Evolutionary conservation across 2,797 vertebrate genomes (phyloP).

Genomic region (Podarcis lilfordi): DNA sequence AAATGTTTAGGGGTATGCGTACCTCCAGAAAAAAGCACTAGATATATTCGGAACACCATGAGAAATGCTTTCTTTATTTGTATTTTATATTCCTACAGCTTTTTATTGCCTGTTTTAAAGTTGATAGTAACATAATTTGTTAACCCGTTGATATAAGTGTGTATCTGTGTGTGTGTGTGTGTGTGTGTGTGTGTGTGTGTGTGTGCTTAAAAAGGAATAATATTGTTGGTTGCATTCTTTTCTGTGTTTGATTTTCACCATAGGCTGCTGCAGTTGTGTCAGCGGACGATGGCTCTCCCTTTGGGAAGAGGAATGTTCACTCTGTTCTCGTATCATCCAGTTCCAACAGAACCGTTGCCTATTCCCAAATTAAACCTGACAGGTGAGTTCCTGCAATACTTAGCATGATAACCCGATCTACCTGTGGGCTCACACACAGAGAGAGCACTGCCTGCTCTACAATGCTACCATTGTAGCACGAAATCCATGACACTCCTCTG

Average conservation of each 20-base stretch:
- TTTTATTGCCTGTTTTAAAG: not conserved
- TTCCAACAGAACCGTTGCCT: slow-evolving; percentile 93
- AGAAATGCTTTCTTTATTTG: not conserved
- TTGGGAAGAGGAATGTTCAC: slow-evolving; percentile 97
- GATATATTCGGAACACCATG: no score
- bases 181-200: not conserved
- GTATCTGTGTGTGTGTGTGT: no score
- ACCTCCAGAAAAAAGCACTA: no score
- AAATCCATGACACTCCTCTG: no score
- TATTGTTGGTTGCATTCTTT: not conserved
- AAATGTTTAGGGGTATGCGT: no score
- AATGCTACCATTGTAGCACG: not conserved
- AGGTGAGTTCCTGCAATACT: slow-evolving; percentile 75
- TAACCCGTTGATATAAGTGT: accelerated
- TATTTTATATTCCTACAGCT: not conserved
- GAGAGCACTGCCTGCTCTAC: not conserved
- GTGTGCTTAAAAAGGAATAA: no score
- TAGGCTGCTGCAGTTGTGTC: slow-evolving; percentile 89
- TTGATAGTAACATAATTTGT: not conserved
- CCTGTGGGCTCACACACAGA: not conserved
- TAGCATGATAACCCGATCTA: not conserved
- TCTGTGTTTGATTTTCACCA: slow-evolving; percentile 34
- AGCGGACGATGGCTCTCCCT: slow-evolving; percentile 95
- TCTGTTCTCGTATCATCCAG: slow-evolving; percentile 95
- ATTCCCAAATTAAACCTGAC: slow-evolving; percentile 97